Percentiles rank a stretch among this genome's conserved stretches.
These are phyloP conservation scores for Onthophagus taurus DNA, from an alignment of 1,140 invertebrate genomes.

Conservation along the genomic window DNA sequence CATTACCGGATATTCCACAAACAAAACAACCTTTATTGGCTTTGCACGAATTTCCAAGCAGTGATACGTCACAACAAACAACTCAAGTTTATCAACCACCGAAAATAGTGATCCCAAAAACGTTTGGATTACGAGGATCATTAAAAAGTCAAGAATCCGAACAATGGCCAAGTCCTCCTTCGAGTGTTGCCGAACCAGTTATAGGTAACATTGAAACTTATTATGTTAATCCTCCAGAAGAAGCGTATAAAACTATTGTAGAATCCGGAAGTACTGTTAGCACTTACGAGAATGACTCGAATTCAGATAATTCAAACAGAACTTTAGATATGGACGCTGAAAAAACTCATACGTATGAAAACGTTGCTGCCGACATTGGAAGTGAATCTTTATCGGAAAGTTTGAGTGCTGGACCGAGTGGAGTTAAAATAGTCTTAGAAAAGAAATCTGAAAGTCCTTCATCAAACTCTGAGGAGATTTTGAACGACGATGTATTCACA, in stretches of 20 bases:
- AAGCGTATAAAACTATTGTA: conserved; percentile 56
- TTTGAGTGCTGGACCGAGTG: conserved; percentile 31
- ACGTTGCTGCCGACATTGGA: conserved; percentile 29
- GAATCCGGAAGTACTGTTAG: conserved; percentile 34
- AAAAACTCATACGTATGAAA: conserved; percentile 35
- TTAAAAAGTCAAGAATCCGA: conserved; percentile 52
- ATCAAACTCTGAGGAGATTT: conserved; percentile 54
- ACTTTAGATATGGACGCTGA: conserved; percentile 40
- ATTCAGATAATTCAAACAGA: conserved; percentile 46
- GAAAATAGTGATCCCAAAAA: conserved; percentile 31
- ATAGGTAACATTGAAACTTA: conserved; percentile 78
- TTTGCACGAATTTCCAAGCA: conserved; percentile 34
- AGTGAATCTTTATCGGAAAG: conserved; percentile 34
- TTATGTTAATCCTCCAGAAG: conserved; percentile 62
- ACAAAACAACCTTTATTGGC: conserved; percentile 28
- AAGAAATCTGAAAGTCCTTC: conserved; percentile 48
- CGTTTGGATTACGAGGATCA: conserved; percentile 33
- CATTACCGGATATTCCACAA: conserved; percentile 51
- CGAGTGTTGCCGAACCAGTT: conserved; percentile 52
- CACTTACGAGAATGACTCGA: conserved; percentile 35
- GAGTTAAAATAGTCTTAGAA: conserved; percentile 32
- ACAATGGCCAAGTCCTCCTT: conserved; percentile 69
- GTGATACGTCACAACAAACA: conserved; percentile 35
- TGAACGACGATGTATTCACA: conserved; percentile 55
- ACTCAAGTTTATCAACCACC: conserved; percentile 38